Conservation (phyloP, 2,113 vertebrate species). For the Callionymus lyra region DNA sequence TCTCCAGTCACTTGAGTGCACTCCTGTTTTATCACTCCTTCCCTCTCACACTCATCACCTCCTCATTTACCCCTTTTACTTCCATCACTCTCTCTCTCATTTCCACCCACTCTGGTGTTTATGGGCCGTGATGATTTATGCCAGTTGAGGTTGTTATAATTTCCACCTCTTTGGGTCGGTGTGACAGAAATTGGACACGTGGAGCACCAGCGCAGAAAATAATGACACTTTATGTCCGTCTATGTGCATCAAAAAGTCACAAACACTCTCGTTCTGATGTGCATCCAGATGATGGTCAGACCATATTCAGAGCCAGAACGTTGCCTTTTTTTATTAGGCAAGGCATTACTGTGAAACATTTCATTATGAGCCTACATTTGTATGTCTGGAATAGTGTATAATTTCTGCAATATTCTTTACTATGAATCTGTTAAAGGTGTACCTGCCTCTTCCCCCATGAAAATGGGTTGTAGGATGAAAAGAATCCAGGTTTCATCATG, state of each 20-base stretch:
- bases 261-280: too few species aligned
- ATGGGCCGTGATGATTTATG: slow-evolving; percentile 34
- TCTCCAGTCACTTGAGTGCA: slow-evolving; percentile 5
- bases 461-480: too few species aligned
- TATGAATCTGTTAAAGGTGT: too few species aligned
- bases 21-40: slow-evolving; percentile 25
- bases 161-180: slow-evolving; percentile 13
- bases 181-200: slow-evolving; percentile 11
- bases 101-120: slow-evolving; percentile 17
- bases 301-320: too few species aligned
- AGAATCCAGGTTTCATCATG: too few species aligned
- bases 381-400: too few species aligned
- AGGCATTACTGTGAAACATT: too few species aligned
- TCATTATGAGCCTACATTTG: too few species aligned
- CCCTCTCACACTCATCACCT: slow-evolving; percentile 16
- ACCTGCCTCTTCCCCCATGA: too few species aligned
- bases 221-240: slow-evolving; percentile 15
- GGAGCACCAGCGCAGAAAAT: slow-evolving; percentile 12
- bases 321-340: too few species aligned
- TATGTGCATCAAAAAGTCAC: slow-evolving; percentile 8
- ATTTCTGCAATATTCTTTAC: too few species aligned
- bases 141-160: slow-evolving; percentile 26
- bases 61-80: slow-evolving; percentile 12
- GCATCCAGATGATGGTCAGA: too few species aligned
- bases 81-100: slow-evolving; percentile 7